Base-by-base conservation (phyloP, 2,888 invertebrate species). In the Acanthococcus lagerstroemiae region DNA sequence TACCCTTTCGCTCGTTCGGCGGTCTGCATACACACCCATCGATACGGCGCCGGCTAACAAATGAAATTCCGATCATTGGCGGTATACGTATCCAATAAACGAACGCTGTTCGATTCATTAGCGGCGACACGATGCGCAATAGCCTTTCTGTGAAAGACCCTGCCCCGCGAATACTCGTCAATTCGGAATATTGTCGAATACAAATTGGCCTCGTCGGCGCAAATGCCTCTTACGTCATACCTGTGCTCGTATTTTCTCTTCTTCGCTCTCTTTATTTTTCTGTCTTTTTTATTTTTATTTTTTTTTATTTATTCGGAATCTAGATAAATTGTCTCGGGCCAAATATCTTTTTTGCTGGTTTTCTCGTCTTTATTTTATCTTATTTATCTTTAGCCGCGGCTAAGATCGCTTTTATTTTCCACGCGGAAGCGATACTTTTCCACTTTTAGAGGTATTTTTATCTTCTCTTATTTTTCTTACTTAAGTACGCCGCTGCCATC, bases 341-440 rank as follows among this genome's bases (percentile, higher is more conserved):
- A 27, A 48, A 46, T 60, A 60, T 60, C 60, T 48, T 60, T 26
- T 30, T 17, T 50, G 52, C 27, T 48, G 25, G 27, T 52, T 52
- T 27, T 50, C 21, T 52, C 27, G 52, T 61, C 30, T 61, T 61
- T 61, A 61, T 61, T 52, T 61, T 61, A 61, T 61, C 61, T 50
- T 61, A 61, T 61, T 61, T 61, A 61, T 61, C 61, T 61, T 58
- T 52, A 21, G 61, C 48, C 52, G 61, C 61, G 61, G 61, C 61
- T 61, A 61, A 61, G 61, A 61, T 61, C 61, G 61, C 61, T 61
- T 52, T 61, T 61, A 61, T 61, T 61, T 61, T 52, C 52, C 54
- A 24, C 61, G 52, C 50, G 61, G 52, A 61, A 61, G 30, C 61
- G 61, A 61, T 61, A 61, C 61, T 61, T 52, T 50, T 61, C 50